Evolutionary conservation across 2,888 invertebrate genomes (phyloP), one percentile per base, ranked within the genome.

Genomic region (Pteria penguin): DNA sequence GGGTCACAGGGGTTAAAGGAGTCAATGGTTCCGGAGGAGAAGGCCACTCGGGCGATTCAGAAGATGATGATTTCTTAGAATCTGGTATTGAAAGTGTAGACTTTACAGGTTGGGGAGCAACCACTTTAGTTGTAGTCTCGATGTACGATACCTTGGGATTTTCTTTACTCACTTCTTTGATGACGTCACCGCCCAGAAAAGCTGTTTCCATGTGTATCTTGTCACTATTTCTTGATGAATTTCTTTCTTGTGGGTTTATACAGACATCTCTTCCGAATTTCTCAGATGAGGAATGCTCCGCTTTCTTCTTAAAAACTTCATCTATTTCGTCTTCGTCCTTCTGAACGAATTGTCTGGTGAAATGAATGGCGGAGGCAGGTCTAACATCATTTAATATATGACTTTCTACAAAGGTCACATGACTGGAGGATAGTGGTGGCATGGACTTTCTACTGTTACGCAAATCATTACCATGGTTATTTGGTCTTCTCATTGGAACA

Each of bases 1-100:
- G 88, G 31, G 84, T 82, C 33, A 86, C 73, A 68, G 90, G 86
- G 63, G 90, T 88, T 72, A 83, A 86, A 75, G 86, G 89, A 57
- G 87, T 88, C 72, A 87, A 82, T 55, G 87, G 89, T 33, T 90
- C 90, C 8, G 90, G 89, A 14, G 91, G 91, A 58, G 90, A 87
- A 26, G 88, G 89, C 88, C 89, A 89, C 76, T 90, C 90, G 0
- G 89, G 89, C 18, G 89, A 89, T 27, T 85, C 84, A 0, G 90
- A 89, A 32, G 90, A 97, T 3, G 86, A 85, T 2, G 86, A 67
- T 76, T 71, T 63, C 67, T 76, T 22, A 71, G 78, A 52, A 76
- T 79, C n/a, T 75, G 79, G 68, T 73, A 61, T 36, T 76, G 73
- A 54, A 68, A 26, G 62, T 76, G 79, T 57, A 75, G 81, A 36